Conservation (phyloP, 2,113 vertebrate genomes). For the Galbula dea region DNA sequence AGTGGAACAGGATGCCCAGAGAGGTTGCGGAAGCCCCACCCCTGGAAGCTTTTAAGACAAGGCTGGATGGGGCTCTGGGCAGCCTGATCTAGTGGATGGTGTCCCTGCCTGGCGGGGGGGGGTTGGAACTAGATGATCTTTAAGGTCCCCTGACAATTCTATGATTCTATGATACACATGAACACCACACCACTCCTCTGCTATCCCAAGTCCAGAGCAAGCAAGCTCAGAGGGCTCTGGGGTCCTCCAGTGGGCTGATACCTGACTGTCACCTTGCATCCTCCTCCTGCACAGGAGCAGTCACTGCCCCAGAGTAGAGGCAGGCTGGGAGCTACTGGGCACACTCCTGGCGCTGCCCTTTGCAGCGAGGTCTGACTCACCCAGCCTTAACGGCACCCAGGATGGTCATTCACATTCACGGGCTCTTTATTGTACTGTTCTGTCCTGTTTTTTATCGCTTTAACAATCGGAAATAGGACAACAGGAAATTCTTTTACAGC, state of each 20-base stretch:
- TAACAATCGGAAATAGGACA: slow-evolving; percentile 16
- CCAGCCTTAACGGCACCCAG: not conserved
- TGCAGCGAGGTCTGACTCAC: not conserved
- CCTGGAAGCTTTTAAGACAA: too few relatives aligned
- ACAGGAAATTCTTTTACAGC: slow-evolving; percentile 43
- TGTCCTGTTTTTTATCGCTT: not conserved
- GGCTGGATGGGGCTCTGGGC: too few relatives aligned
- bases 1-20: too few relatives aligned
- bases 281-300: not conserved
- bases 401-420: not conserved
- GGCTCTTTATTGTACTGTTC: not conserved
- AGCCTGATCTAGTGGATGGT: too few relatives aligned
- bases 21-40: too few relatives aligned
- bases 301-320: not conserved
- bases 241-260: not conserved
- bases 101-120: too few relatives aligned
- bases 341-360: not conserved
- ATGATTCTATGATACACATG: too few relatives aligned
- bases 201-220: not conserved
- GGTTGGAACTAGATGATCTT: too few relatives aligned
- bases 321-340: not conserved
- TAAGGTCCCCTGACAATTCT: too few relatives aligned
- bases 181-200: not conserved
- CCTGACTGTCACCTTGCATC: not conserved
- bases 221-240: not conserved